Conservation (phyloP, 2,797 vertebrate species). For the Trachurus trachurus region DNA sequence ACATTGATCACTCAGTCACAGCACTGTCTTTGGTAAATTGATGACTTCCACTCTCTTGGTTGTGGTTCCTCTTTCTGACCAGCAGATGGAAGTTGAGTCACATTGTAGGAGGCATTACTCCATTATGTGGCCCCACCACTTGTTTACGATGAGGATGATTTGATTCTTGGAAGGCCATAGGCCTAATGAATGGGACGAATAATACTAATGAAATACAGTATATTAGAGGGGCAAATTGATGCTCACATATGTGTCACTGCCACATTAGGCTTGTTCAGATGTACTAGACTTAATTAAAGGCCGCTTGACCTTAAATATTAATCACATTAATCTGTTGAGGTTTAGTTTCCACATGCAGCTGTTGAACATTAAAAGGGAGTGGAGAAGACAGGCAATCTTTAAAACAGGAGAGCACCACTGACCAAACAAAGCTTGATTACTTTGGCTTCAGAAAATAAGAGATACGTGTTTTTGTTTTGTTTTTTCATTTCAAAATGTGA, state of each 20-base stretch:
- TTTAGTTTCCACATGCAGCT: constrained; percentile 21
- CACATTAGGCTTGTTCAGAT: constrained; percentile 23
- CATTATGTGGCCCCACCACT: constrained; percentile 10
- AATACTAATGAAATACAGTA: constrained; percentile 56
- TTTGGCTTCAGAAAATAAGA: neutral
- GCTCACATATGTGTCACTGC: constrained; percentile 38
- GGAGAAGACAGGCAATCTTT: neutral
- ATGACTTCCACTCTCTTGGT: neutral
- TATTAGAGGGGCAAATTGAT: constrained; percentile 32
- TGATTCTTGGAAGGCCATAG: constrained; percentile 39
- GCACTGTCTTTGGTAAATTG: neutral
- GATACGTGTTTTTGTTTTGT: no score
- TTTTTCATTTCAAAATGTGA: no score
- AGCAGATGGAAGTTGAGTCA: constrained; percentile 61
- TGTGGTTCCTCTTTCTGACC: constrained; percentile 33
- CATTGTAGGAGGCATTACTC: neutral
- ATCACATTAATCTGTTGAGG: constrained; percentile 35
- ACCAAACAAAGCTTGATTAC: neutral
- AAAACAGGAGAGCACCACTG: neutral
- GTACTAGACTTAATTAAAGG: constrained; percentile 41
- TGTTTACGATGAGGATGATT: constrained; percentile 64
- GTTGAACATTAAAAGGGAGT: neutral
- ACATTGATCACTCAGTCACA: neutral
- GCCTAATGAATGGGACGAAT: constrained; percentile 57
- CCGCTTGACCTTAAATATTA: constrained; percentile 52